Conservation (phyloP, 1,140 invertebrate genomes). For the Pristionchus pacificus region DNA sequence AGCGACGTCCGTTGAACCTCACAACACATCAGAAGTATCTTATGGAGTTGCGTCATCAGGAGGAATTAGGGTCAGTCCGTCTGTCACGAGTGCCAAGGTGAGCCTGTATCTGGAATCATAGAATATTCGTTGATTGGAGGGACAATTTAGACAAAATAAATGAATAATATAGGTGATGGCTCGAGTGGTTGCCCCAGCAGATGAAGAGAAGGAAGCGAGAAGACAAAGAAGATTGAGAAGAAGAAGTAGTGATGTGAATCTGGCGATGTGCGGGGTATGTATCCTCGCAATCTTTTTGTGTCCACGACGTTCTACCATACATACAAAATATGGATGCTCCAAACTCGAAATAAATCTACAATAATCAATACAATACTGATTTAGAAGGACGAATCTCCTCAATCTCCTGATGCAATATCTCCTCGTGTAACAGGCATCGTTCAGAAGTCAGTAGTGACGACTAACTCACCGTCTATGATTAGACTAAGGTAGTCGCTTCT, state of each 20-base stretch:
- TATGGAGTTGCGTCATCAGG: slow-evolving; percentile 18
- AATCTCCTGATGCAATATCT: no score
- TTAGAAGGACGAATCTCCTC: neutral
- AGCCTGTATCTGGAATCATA: slow-evolving; percentile 16
- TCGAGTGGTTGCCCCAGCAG: slow-evolving; percentile 16
- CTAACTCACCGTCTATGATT: neutral
- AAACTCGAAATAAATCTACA: no score
- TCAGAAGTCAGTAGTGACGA: neutral
- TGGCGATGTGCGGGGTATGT: slow-evolving; percentile 5
- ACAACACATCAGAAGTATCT: slow-evolving; percentile 24
- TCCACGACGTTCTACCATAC: slow-evolving; percentile 3
- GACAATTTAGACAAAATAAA: slow-evolving; percentile 10
- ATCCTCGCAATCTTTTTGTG: neutral
- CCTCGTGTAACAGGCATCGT: neutral
- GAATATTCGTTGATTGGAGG: slow-evolving; percentile 19
- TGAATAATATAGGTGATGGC: slow-evolving; percentile 11
- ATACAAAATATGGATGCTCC: neutral
- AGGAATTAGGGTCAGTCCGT: slow-evolving; percentile 26
- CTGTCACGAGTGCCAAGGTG: slow-evolving; percentile 13
- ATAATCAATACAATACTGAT: neutral
- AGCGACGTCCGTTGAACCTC: slow-evolving; percentile 31
- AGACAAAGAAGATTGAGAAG: slow-evolving; percentile 39
- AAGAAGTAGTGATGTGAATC: slow-evolving; percentile 27
- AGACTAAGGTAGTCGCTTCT: slow-evolving; percentile 9
- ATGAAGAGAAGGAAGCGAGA: slow-evolving; percentile 37